Evolutionary conservation across 2,888 invertebrate genomes (phyloP), one percentile per base, ranked within the genome.

Genomic region (Limnephilus marmoratus): DNA sequence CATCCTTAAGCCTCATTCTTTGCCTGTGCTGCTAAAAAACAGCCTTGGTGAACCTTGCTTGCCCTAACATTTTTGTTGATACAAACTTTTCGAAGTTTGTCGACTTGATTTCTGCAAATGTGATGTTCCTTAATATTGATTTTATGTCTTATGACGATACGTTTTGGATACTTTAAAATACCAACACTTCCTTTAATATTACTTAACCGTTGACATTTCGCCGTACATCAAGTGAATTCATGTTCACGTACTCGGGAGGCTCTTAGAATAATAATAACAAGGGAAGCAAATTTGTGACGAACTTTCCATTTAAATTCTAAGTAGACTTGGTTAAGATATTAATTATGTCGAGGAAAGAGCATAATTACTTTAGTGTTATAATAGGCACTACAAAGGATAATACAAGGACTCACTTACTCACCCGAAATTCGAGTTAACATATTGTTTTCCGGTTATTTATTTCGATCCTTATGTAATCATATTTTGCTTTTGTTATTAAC

Each of bases 221-320:
- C 45, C 24, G 45, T 86, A 86, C 86, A 86, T 86, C 86, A 49
- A n/a, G 86, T 45, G 86, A 86, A 37, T 45, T 86, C 24, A 86
- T n/a, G 37, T 45, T 41, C 45, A 86, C 86, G 86, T 45, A n/a
- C 24, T 37, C 45, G 12, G 45, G 85, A 85, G 29, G 86, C 24
- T n/a, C 45, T 41, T 86, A 29, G 86, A 86, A 45, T 86, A 15
- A 37, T 86, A 68, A 53, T 53, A 53, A 53, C 18, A 53, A 45
- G 86, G 45, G 68, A 68, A 85, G 41, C 86, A 15, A 37, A 41
- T 45, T 86, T 86, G 41, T 86, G 83, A 24, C 34, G 37, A 83
- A 37, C 68, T 68, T 83, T 34, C 24, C 83, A 41, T 41, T 83
- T 83, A 83, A 37, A 83, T 83, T 83, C 37, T 83, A 83, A 83